These are phyloP conservation scores for Arbacia lixula DNA, from an alignment of 53 echinoderm and acorn worm genomes.

Conservation along the genomic window DNA sequence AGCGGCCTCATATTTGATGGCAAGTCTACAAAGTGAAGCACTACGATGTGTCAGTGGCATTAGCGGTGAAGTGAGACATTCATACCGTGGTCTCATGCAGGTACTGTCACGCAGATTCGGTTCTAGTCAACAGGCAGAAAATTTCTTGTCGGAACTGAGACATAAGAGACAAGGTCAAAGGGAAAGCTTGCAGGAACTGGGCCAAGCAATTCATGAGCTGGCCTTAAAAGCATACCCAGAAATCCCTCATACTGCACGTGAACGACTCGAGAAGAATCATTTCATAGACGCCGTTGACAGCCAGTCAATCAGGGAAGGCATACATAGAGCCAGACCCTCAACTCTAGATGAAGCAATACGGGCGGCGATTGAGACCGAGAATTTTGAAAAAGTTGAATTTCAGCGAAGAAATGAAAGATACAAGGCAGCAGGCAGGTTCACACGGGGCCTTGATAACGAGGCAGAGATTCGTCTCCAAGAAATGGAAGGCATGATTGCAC, in stretches of 20 bases:
- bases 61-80: no score
- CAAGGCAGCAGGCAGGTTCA: slow-evolving; percentile 3
- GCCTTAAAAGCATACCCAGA: no score
- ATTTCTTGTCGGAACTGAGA: no score
- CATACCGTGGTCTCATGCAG: no score
- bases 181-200: no score
- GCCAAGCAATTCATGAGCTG: no score
- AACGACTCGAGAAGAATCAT: slow-evolving; percentile 63
- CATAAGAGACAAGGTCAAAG: no score
- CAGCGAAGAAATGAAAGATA: neutral
- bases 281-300: slow-evolving; percentile 63
- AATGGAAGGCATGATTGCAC: slow-evolving; percentile 3
- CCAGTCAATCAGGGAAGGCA: slow-evolving; percentile 38
- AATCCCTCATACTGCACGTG: slow-evolving; percentile 37
- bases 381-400: slow-evolving; percentile 46
- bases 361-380: slow-evolving; percentile 64
- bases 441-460: slow-evolving; percentile 21
- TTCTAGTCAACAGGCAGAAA: no score
- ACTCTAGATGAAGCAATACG: slow-evolving; percentile 59
- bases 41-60: no score
- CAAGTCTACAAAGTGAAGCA: no score
- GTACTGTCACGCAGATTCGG: no score
- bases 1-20: no score
- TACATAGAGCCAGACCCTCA: slow-evolving; percentile 45
- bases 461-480: slow-evolving; percentile 9